Evolutionary conservation across 35 echinoderm and acorn worm genomes (phyloP), one percentile per base, ranked within the genome.

Genomic region (Holothuria glaberrima): DNA sequence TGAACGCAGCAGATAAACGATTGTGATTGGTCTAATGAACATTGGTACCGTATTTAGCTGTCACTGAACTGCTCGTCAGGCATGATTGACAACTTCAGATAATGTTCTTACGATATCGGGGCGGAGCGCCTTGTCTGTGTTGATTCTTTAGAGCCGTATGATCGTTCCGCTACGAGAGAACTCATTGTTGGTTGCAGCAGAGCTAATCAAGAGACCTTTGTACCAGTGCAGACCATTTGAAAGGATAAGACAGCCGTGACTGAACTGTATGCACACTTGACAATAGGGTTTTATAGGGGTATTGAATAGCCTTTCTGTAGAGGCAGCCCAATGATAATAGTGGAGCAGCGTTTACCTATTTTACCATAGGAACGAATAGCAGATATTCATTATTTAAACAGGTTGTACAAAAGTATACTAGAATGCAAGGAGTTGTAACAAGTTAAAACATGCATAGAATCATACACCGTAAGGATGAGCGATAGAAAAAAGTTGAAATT

Each of bases 121-220:
- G 74, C 74, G 74, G 74, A 78, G 74, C 74, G 74, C 19, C 38
- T 78, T 48, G 74, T 78, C 35, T 48, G 38, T 50, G 45, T 48
- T 78, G 44, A 78, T 78, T 45, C 74, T 48, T 48, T 48, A 19
- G 20, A 12, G 21, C 3, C 50, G 35, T 78, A 1, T 78, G 74
- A 78, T 78, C 74, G 74, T 78, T 78, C 74, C 74, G 74, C 74
- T 78, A 21, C 21, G 38, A 28, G 36, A 26, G 35, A n/a, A 45
- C 9, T 3, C 1, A 48, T 50, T 78, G 36, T 48, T 78, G 74
- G 20, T 24, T 78, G 44, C 38, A 48, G 21, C 50, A 78, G 21
- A 78, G 38, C 74, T 78, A 78, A 78, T 78, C 74, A 78, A 78
- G 41, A 28, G 32, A 75, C 21, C 71, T 75, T 75, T 75, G 71